Evolutionary conservation across 1,140 invertebrate genomes (phyloP), one percentile per base, ranked within the genome.

Genomic region (Asobara japonica): DNA sequence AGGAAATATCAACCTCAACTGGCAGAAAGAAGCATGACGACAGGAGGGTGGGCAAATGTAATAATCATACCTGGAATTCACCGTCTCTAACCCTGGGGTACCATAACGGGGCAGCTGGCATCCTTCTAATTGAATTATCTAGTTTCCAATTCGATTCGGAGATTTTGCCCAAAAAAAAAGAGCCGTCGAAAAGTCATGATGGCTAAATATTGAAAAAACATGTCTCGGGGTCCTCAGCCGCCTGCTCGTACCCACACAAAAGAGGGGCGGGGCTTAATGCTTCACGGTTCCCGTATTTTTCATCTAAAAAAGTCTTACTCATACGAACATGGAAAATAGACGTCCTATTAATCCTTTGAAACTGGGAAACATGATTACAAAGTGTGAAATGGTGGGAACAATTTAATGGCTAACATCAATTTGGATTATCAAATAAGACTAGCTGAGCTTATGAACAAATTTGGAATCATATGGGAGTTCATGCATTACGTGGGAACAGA

Each of bases 131-230:
- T 87, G 86, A 86, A 87, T 86, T 87, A 86, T 87, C 86, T 86
- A 84, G 86, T 87, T 86, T 85, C 79, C 84, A 83, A 87, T 87
- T 87, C 85, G 86, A 84, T 81, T 79, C 86, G 85, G 86, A 86
- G 86, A 86, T 86, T 87, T 83, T 71, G 75, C 38, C 38, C 78
- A 76, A 82, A 82, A 82, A 70, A 70, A 66, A 68, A 65, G 79
- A 75, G 69, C 80, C 83, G 84, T 79, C 84, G 83, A 86, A 84
- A 86, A 87, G 84, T 86, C 85, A 86, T 85, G 84, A 87, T 86
- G 84, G 85, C 84, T 87, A 86, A 87, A 87, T 87, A 86, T 87
- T 87, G 84, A 87, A 83, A n/a, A 86, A 87, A 87, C 84, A 87
- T 85, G 84, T 80, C 83, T 80, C 77, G 77, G 77, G 30, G 56